Conservation (phyloP, 2,797 vertebrate genomes). For the Phoxinus dragarum region DNA sequence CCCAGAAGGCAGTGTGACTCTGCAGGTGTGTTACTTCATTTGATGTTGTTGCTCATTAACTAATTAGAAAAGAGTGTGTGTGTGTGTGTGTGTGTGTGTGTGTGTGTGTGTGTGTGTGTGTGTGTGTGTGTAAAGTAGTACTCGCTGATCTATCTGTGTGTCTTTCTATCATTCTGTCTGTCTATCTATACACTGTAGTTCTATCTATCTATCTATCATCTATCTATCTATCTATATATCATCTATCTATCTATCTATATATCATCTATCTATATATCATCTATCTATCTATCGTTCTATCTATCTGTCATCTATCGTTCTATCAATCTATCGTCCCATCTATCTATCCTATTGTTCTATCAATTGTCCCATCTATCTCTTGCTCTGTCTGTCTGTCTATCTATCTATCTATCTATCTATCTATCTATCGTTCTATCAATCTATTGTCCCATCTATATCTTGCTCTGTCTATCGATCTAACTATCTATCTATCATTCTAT, state of each 20-base stretch:
- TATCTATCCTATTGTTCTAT: neutral
- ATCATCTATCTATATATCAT: neutral
- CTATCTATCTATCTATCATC: too few relatives aligned
- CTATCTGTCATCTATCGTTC: too few relatives aligned
- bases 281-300: neutral
- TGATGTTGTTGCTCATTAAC: slow-evolving; percentile 20
- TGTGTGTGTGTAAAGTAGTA: neutral
- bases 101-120: too few relatives aligned
- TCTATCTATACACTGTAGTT: too few relatives aligned
- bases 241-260: neutral
- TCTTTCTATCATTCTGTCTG: too few relatives aligned
- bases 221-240: too few relatives aligned
- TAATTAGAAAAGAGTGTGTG: slow-evolving; percentile 8
- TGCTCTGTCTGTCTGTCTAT: too few relatives aligned
- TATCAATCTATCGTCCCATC: too few relatives aligned
- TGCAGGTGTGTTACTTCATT: slow-evolving; percentile 52
- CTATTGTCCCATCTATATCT: neutral
- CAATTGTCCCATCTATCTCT: too few relatives aligned
- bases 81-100: too few relatives aligned
- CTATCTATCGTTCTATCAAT: neutral
- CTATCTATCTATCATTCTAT: neutral
- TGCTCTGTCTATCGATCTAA: neutral
- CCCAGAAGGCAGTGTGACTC: slow-evolving; percentile 54
- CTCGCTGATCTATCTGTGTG: neutral
- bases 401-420: neutral